Evolutionary conservation across 1,140 invertebrate species (phyloP).

Genomic region (Atta texana): DNA sequence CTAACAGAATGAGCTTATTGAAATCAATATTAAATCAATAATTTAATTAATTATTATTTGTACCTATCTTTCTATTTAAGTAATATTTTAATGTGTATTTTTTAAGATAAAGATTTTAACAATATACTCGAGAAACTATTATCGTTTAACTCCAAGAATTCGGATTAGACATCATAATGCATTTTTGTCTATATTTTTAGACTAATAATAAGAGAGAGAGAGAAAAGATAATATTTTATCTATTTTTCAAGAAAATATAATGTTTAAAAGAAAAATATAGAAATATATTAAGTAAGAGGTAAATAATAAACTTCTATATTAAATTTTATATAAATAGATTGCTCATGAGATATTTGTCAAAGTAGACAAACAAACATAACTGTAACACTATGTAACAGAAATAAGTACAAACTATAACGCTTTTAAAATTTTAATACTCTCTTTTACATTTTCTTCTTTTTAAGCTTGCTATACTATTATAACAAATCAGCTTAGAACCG

Average conservation of each 20-base stretch:
- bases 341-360: background rate
- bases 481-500: conserved; percentile 20
- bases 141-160: background rate
- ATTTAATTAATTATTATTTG: background rate
- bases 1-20: background rate
- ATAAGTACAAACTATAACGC: background rate
- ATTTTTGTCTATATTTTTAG: background rate
- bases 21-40: background rate
- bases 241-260: background rate
- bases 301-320: background rate
- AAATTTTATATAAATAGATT: conserved; percentile 6
- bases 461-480: background rate
- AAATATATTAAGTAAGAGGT: conserved; percentile 2
- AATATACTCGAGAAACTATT: background rate
- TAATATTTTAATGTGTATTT: conserved; percentile 1
- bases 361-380: background rate
- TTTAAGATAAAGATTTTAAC: background rate
- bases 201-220: background rate
- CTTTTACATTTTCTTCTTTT: background rate
- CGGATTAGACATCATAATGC: background rate
- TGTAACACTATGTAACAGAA: background rate
- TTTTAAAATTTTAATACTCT: background rate
- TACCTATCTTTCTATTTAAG: background rate
- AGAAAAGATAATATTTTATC: no score
- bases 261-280: background rate